phyloP scores from a whole-genome alignment of 2,888 invertebrate genomes.

The Tortrix viridana region DNA sequence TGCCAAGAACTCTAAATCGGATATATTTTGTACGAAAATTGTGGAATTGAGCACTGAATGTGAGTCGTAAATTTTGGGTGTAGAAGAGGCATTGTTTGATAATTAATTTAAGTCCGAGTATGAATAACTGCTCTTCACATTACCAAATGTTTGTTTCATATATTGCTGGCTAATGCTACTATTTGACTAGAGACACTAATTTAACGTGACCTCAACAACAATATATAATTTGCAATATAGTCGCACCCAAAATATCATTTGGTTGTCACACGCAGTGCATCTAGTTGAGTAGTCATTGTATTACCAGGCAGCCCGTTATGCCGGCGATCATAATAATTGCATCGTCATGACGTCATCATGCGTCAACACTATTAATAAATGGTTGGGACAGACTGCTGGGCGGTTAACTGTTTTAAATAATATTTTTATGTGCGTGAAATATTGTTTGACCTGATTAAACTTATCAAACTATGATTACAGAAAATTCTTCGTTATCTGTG shows the following conservation, averaged over 20 bases:
- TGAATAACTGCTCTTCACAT: too few relatives aligned
- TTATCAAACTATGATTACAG: too few relatives aligned
- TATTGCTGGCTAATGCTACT: too few relatives aligned
- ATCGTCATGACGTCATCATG: constrained; percentile 8
- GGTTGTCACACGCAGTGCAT: neutral
- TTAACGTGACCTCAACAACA: neutral
- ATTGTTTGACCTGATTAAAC: neutral
- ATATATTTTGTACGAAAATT: too few relatives aligned
- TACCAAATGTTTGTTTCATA: too few relatives aligned
- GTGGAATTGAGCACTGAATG: too few relatives aligned
- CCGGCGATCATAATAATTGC: constrained; percentile 14
- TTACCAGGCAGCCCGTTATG: constrained; percentile 10
- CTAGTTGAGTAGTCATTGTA: constrained; percentile 10
- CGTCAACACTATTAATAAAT: constrained; percentile 23
- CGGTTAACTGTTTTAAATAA: constrained; percentile 1
- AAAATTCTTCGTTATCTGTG: too few relatives aligned
- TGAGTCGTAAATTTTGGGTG: too few relatives aligned
- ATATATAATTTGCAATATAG: neutral
- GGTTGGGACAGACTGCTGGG: constrained; percentile 21
- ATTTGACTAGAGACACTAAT: too few relatives aligned
- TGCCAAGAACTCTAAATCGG: too few relatives aligned
- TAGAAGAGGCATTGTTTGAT: too few relatives aligned
- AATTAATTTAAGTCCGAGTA: too few relatives aligned
- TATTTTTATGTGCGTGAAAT: neutral
- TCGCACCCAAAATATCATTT: neutral